Percentiles rank a stretch among this genome's conserved stretches.
phyloP scores from a whole-genome alignment of 2,888 invertebrate species.

The Drosophila nr. medialis region DNA sequence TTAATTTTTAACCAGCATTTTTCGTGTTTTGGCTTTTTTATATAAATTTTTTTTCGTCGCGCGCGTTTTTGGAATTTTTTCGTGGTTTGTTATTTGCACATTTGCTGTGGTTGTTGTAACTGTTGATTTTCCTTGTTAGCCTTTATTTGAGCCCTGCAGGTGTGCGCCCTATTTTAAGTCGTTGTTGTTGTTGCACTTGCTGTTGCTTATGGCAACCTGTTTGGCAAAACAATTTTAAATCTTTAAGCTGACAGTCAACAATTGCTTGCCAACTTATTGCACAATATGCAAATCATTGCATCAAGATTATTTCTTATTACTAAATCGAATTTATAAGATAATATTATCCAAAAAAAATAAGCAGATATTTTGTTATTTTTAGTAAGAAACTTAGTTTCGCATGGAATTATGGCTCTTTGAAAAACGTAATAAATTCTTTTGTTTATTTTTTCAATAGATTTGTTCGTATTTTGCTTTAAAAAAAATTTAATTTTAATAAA shows the following conservation, averaged over 20 bases:
- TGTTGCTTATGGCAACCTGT: constrained; percentile 66
- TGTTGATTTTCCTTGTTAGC: constrained; percentile 50
- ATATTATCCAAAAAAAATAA: neutral
- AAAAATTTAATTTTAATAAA: neutral
- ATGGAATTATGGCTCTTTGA: neutral
- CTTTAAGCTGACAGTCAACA: constrained; percentile 16
- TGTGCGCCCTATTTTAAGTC: constrained; percentile 26
- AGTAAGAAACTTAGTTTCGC: neutral
- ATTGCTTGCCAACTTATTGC: constrained; percentile 10
- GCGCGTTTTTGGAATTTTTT: constrained; percentile 46
- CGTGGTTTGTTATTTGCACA: constrained; percentile 38
- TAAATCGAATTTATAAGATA: neutral
- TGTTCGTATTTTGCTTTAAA: neutral
- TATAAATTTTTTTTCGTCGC: constrained; percentile 19
- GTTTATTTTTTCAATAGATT: neutral
- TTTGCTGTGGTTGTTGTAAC: constrained; percentile 29
- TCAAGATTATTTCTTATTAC: neutral
- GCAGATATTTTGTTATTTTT: no score
- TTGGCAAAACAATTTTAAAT: constrained; percentile 64
- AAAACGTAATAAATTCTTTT: neutral
- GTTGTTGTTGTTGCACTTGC: constrained; percentile 24
- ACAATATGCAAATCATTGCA: constrained; percentile 31
- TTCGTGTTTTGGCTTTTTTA: constrained; percentile 50
- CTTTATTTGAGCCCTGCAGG: constrained; percentile 63
- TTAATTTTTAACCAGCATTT: constrained; percentile 54